Base-by-base conservation (phyloP, 2,113 vertebrate species). In the Silurus meridionalis region DNA sequence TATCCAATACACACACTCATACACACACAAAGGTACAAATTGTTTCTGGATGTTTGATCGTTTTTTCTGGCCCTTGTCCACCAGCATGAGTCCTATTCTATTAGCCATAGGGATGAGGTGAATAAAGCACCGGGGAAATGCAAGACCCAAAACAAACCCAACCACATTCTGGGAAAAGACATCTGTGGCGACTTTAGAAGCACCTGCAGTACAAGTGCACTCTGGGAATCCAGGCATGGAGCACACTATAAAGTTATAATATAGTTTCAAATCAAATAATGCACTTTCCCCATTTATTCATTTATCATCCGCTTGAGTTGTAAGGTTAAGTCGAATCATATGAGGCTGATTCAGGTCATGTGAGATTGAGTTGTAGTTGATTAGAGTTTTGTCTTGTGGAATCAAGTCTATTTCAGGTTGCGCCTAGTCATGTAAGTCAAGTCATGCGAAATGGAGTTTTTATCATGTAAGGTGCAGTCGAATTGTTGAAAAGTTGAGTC, bases 1-100 rank as follows among this genome's bases (percentile, higher is more conserved):
- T 19, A 28, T 46, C 17, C 8, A 78, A 69, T 8, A 37, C n/a
- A 3, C 64, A 48, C 69, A 48, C 69, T 19, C 37, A 48, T 37
- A 21, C 71, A 50, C 17, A 50, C 72, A 55, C 50, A 77, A 4
- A 25, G 4, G 55, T 13, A 77, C 6, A 77, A 55, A 78, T 9
- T 57, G 53, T 79, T 77, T 25, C 15, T 60, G 28, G 60, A 60
- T 46, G 78, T 60, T 21, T 19, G 28, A 60, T 10, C 6, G 58
- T 79, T 53, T 57, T 46, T 60, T 13, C 10, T 80, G 2, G 0
- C 17, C 4, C 78, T 60, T 79, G 15, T 79, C 25, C 53, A 79
- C 78, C 57, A 61, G 78, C 17, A 6, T 80, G 78, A 80, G 14
- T 61, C 37, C 17, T 61, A 61, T 80, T 80, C 19, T 61, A 80